These are phyloP conservation scores for Sigmodon hispidus DNA, from an alignment of 2,113 vertebrate genomes.

Conservation along the genomic window DNA sequence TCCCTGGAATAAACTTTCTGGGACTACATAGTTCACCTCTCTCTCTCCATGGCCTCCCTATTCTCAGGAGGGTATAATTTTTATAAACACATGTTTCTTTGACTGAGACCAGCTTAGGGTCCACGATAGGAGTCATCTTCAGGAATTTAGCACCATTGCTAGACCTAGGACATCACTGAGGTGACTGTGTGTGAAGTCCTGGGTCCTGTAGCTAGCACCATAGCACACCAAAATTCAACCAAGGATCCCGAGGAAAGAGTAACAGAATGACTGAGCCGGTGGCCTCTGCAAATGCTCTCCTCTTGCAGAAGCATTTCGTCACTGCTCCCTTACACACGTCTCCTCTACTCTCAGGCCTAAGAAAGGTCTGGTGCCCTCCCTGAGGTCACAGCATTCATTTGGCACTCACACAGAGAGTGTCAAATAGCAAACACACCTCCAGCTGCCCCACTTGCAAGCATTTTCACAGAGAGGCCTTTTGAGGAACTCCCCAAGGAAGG, in stretches of 20 bases:
- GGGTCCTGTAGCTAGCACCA: not conserved
- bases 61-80: not conserved
- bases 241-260: not conserved
- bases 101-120: not conserved
- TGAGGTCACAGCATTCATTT: not conserved
- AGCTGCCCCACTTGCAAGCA: too few species aligned
- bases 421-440: not conserved
- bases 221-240: not conserved
- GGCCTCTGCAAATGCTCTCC: not conserved
- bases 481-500: not conserved
- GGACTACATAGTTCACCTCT: not conserved
- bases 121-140: not conserved
- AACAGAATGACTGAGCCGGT: not conserved
- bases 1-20: not conserved
- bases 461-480: not conserved
- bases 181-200: too few species aligned
- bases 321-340: not conserved
- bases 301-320: not conserved
- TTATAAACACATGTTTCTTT: not conserved
- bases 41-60: not conserved
- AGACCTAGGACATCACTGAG: not conserved
- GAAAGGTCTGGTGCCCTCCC: not conserved
- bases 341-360: not conserved
- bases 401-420: not conserved
- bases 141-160: not conserved